A percentile compares a stretch with the other conserved stretches of the same genome.
These are phyloP conservation scores for Ammodytes marinus DNA, from an alignment of 2,113 vertebrate genomes.

Conservation along the genomic window DNA sequence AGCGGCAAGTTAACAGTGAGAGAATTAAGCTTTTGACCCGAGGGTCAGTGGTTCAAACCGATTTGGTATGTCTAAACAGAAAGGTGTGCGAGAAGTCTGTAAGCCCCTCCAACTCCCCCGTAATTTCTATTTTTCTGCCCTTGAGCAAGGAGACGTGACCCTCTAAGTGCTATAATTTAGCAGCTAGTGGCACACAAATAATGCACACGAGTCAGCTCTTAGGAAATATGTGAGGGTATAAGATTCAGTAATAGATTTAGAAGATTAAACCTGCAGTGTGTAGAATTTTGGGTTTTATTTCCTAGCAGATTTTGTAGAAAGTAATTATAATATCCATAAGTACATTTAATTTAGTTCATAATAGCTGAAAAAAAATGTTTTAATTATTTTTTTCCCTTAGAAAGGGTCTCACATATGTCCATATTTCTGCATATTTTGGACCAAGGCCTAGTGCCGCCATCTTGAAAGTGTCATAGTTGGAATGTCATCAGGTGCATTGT, in stretches of 20 bases:
- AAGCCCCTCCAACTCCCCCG: slow-evolving; percentile 31
- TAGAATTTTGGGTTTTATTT: too few species aligned
- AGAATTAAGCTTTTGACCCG: slow-evolving; percentile 58
- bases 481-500: too few species aligned
- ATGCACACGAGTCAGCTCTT: neutral
- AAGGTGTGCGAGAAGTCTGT: slow-evolving; percentile 27
- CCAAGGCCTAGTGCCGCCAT: too few species aligned
- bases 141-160: slow-evolving; percentile 19
- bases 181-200: slow-evolving; percentile 5
- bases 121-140: slow-evolving; percentile 34
- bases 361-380: too few species aligned
- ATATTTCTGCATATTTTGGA: too few species aligned
- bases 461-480: too few species aligned
- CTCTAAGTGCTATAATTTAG: slow-evolving; percentile 28
- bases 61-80: slow-evolving; percentile 49
- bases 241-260: neutral
- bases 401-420: too few species aligned
- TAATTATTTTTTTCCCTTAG: too few species aligned
- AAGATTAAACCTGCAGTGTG: too few species aligned
- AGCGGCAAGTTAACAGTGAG: slow-evolving; percentile 43
- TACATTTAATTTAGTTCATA: too few species aligned
- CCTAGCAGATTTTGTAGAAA: too few species aligned
- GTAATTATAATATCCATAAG: too few species aligned
- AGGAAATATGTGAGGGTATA: neutral
- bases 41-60: slow-evolving; percentile 47